A percentile compares a stretch with the other conserved stretches of the same genome.
phyloP scores from a whole-genome alignment of 23 tunicate genomes.

The Trididemnum clinides region DNA sequence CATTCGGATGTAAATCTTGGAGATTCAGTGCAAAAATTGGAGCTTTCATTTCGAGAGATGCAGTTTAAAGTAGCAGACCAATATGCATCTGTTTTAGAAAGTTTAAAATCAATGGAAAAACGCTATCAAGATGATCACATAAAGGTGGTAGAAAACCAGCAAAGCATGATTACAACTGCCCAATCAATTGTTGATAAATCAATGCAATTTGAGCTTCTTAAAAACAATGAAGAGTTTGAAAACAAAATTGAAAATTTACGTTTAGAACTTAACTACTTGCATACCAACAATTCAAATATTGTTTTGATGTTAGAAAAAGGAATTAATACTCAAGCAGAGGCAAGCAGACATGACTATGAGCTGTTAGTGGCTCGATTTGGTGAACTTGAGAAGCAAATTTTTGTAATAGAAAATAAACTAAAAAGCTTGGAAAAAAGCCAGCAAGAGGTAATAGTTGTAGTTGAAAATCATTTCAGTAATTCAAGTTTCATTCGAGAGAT shows the following conservation, averaged over 20 bases:
- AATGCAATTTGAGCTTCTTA: neutral
- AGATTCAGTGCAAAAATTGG: slow-evolving; percentile 22
- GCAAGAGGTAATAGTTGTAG: neutral
- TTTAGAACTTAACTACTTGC: neutral
- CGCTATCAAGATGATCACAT: neutral
- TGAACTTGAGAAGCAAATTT: neutral
- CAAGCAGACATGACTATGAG: neutral
- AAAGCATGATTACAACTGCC: too few species aligned
- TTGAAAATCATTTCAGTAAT: slow-evolving; percentile 34
- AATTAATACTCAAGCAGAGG: neutral
- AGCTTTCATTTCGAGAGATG: slow-evolving; percentile 26
- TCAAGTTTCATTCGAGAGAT: slow-evolving; percentile 39
- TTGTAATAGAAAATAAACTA: neutral
- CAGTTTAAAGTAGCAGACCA: slow-evolving; percentile 33
- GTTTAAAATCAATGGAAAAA: neutral
- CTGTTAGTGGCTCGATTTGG: neutral
- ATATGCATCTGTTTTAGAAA: neutral
- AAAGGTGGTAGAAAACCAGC: slow-evolving; percentile 4
- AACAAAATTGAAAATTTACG: neutral
- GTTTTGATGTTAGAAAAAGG: neutral
- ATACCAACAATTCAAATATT: neutral
- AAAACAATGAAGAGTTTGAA: slow-evolving; percentile 3
- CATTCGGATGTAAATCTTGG: too few species aligned
- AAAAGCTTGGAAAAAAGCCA: neutral
- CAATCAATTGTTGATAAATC: neutral